Conservation (phyloP, 2,888 invertebrate species). For the Lasioglossum marginatum region DNA sequence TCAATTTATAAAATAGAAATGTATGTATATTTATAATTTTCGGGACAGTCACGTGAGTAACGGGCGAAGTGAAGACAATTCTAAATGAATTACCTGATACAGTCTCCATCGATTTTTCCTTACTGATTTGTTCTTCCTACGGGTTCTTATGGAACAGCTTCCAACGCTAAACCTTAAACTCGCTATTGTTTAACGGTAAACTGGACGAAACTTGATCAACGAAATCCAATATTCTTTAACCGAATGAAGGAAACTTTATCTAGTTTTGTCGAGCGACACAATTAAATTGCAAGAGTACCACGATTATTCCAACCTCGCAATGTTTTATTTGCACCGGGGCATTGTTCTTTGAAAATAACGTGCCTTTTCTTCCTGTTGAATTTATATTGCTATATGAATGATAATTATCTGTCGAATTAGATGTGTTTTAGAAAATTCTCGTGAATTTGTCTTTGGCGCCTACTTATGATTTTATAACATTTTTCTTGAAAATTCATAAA, state of each 20-base stretch:
- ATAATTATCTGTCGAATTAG: not conserved
- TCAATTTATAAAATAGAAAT: no score
- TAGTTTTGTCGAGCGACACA: conserved; percentile 26
- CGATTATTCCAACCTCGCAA: conserved; percentile 33
- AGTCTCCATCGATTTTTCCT: conserved; percentile 7
- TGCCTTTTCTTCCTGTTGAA: not conserved
- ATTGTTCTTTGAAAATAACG: not conserved
- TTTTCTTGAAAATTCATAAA: not conserved
- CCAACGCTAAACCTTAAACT: conserved; percentile 5
- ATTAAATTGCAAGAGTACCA: conserved; percentile 36
- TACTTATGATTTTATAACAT: no score
- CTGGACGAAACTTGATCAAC: conserved; percentile 36
- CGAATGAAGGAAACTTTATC: conserved; percentile 45
- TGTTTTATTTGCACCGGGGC: conserved; percentile 1
- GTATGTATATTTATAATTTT: not conserved
- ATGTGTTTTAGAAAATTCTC: not conserved
- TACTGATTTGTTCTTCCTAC: not conserved
- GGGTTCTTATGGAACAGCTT: not conserved
- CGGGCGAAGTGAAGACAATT: conserved; percentile 13
- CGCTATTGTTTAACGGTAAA: conserved; percentile 34
- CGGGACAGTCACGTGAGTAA: not conserved
- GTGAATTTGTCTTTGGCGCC: not conserved
- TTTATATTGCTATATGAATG: not conserved
- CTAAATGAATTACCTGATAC: not conserved
- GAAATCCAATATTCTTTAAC: conserved; percentile 39